phyloP scores from a whole-genome alignment of 2,113 vertebrate species.

The Protobothrops flavoviridis region DNA sequence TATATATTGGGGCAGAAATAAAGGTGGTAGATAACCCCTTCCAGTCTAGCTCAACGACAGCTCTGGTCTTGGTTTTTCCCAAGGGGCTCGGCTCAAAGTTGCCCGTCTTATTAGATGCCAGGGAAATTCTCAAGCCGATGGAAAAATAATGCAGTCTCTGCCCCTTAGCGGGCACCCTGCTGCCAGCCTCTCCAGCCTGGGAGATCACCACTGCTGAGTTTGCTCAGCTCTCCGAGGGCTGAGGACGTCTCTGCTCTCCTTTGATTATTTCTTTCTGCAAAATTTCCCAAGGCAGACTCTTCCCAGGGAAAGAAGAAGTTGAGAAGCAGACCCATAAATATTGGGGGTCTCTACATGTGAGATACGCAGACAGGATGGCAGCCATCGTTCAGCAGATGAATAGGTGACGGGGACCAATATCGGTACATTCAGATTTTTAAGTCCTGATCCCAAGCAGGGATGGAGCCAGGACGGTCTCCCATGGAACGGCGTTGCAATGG shows the following conservation, averaged over 20 bases:
- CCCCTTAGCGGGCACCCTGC: no score
- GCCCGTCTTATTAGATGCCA: neutral
- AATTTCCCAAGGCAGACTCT: neutral
- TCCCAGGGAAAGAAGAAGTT: neutral
- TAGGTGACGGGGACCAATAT: neutral
- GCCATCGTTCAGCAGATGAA: neutral
- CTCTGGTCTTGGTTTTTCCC: neutral
- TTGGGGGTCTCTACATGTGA: neutral
- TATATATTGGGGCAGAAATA: slow-evolving; percentile 72
- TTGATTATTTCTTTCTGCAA: neutral
- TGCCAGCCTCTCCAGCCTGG: neutral
- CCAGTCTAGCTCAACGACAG: neutral
- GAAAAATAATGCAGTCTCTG: fast-evolving
- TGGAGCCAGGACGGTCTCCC: neutral
- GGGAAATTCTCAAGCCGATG: neutral
- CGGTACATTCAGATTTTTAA: neutral
- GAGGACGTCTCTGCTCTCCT: neutral
- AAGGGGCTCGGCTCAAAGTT: no score
- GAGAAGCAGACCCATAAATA: neutral
- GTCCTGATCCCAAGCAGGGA: neutral
- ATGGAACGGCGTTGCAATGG: no score
- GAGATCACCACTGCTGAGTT: neutral
- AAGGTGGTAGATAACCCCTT: neutral
- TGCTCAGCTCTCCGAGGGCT: neutral
- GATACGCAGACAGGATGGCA: neutral